A percentile compares a stretch with the other conserved stretches of the same genome.
Evolutionary conservation across 2,113 vertebrate species (phyloP).

Genomic region (Dipodomys stephensi): DNA sequence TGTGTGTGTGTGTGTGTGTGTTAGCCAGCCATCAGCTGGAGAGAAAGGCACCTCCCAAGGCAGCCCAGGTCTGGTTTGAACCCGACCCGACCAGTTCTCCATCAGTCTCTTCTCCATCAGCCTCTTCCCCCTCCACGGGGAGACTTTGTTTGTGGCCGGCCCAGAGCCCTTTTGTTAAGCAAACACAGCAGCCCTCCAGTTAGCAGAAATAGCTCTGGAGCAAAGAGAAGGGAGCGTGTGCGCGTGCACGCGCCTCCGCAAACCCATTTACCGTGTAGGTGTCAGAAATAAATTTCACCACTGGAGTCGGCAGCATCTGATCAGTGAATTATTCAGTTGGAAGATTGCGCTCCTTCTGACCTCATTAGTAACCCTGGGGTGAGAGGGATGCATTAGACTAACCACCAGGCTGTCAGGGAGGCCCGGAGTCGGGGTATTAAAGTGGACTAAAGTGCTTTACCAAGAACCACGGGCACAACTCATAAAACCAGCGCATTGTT

Average conservation of each 20-base stretch:
- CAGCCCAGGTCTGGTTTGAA: neutral
- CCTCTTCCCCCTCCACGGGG: neutral
- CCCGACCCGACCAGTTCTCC: neutral
- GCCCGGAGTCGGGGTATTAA: conserved; percentile 89
- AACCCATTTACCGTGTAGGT: conserved; percentile 89
- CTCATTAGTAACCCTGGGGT: conserved; percentile 94
- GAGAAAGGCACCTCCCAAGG: too few relatives aligned
- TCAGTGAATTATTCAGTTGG: conserved; percentile 93
- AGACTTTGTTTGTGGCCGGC: conserved; percentile 49
- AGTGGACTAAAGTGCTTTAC: conserved; percentile 93
- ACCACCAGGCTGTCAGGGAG: conserved; percentile 89
- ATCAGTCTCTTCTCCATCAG: rapidly evolving
- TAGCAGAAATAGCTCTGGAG: conserved; percentile 80
- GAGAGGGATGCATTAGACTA: conserved; percentile 91
- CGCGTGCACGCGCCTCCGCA: conserved; percentile 73
- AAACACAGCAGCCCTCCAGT: conserved; percentile 70
- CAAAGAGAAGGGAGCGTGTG: neutral
- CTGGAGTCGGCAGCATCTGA: conserved; percentile 92
- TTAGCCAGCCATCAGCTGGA: neutral
- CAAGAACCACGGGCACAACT: conserved; percentile 88
- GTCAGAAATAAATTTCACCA: conserved; percentile 93
- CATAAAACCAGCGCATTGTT: conserved; percentile 83
- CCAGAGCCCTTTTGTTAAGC: conserved; percentile 54
- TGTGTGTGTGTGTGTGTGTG: neutral
- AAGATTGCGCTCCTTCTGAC: conserved; percentile 88